Base-by-base conservation (phyloP, 2,113 vertebrate species). In the Callaeas wilsoni region DNA sequence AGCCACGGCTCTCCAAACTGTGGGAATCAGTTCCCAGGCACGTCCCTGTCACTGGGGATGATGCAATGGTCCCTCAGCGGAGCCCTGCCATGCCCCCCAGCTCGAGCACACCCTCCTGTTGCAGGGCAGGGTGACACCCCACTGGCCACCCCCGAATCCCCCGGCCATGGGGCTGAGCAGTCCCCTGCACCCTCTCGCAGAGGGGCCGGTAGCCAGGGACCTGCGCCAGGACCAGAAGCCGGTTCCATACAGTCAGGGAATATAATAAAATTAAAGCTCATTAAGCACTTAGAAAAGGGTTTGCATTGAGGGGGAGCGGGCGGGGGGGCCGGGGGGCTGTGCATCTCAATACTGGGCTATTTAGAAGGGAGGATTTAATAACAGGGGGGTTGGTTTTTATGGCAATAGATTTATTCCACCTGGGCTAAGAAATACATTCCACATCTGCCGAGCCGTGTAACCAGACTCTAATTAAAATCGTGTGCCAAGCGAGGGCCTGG, bases 381-480 rank as follows among this genome's bases (percentile, higher is more conserved):
- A 98, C 96, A 46, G 87, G 90, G 96, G 96, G 97, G 96, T 97
- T 97, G 96, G 97, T 97, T 98, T 96, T 97, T 97, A 97, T 90
- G 93, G 95, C 94, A 84, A 94, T 97, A 97, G 98, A 98, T 98
- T 98, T 98, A 97, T 98, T 98, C 97, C 98, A 97, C 97, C 97
- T 98, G 97, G 97, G 97, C 96, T 96, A 87, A 97, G 95, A 96
- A 96, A 94, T 89, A 79, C 98, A 98, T 98, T 98, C 98, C 98
- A 98, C 98, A 97, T 97, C 98, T 97, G 98, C 96, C 80, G 90
- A 97, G 95, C 95, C 96, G 75, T 97, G 97, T 97, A 96, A 98
- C 94, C 97, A 97, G 98, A 98, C 97, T 95, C 98, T 98, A 98
- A 98, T 98, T 98, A 97, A 98, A 98, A 98, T 98, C 97, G 94